phyloP scores from a whole-genome alignment of 1,140 invertebrate genomes.

The Tachypleus tridentatus region DNA sequence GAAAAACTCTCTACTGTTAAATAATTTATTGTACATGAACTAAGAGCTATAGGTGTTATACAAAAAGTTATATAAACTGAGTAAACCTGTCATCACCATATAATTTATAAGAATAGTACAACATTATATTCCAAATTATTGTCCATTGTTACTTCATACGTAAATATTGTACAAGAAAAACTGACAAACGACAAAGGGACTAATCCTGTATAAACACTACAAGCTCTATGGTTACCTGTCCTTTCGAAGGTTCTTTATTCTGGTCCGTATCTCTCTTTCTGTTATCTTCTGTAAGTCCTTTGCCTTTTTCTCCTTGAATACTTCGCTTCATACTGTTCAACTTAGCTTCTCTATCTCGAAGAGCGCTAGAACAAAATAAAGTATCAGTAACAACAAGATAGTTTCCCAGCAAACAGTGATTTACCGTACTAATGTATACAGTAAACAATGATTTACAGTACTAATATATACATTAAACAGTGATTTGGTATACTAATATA shows the following conservation, averaged over 20 bases:
- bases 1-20: too few species aligned
- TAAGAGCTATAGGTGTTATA: too few species aligned
- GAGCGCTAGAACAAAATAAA: conserved; percentile 47
- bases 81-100: too few species aligned
- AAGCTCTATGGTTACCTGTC: conserved; percentile 36
- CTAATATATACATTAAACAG: neutral
- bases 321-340: conserved; percentile 32
- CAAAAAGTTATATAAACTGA: too few species aligned
- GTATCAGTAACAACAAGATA: neutral
- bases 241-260: conserved; percentile 37
- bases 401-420: conserved; percentile 6
- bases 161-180: too few species aligned
- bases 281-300: conserved; percentile 34
- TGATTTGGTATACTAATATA: neutral
- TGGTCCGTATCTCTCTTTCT: conserved; percentile 43
- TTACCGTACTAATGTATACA: neutral
- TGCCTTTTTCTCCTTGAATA: conserved; percentile 35
- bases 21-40: too few species aligned
- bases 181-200: too few species aligned
- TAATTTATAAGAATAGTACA: too few species aligned
- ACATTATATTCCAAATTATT: too few species aligned
- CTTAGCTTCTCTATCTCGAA: conserved; percentile 56
- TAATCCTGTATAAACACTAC: too few species aligned
- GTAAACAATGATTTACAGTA: too few species aligned
- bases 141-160: too few species aligned